These are phyloP conservation scores for Tenualosa thibaudeaui DNA, from an alignment of 2,797 vertebrate genomes.

Conservation along the genomic window DNA sequence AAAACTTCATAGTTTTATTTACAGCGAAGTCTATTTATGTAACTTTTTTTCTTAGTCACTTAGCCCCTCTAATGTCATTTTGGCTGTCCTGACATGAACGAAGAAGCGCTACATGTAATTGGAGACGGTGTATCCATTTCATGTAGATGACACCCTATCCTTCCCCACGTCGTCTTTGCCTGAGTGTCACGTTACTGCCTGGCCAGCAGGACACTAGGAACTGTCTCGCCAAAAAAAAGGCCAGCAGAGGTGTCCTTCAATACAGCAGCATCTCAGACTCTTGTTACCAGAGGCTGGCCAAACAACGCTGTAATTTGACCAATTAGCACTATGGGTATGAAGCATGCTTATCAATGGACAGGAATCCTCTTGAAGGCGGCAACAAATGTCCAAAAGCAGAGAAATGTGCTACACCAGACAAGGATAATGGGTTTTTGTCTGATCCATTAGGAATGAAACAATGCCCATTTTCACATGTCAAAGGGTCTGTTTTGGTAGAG, in stretches of 20 bases:
- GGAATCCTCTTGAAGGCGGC: constrained; percentile 22
- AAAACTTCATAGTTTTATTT: neutral
- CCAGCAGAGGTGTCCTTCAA: constrained; percentile 52
- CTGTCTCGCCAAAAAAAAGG: constrained; percentile 43
- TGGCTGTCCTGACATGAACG: constrained; percentile 65
- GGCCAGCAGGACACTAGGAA: constrained; percentile 44
- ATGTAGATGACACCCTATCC: constrained; percentile 72
- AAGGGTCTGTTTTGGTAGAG: neutral
- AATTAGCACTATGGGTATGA: constrained; percentile 55
- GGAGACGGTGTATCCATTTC: constrained; percentile 73
- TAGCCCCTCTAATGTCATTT: constrained; percentile 10
- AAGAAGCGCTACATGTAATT: constrained; percentile 72
- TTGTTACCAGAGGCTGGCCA: constrained; percentile 56
- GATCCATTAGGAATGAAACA: constrained; percentile 19
- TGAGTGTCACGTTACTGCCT: constrained; percentile 56
- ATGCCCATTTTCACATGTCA: constrained; percentile 3
- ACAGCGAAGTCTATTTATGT: neutral
- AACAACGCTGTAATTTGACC: constrained; percentile 59
- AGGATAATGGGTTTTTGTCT: constrained; percentile 20
- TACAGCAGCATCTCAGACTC: constrained; percentile 45
- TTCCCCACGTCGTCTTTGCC: constrained; percentile 62
- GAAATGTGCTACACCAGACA: neutral
- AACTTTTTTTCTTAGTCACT: neutral
- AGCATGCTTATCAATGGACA: constrained; percentile 36
- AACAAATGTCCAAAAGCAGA: neutral